Evolutionary conservation across 2,113 vertebrate species (phyloP), one percentile per base, ranked within the genome.

Genomic region (Hippocampus guttulatus): DNA sequence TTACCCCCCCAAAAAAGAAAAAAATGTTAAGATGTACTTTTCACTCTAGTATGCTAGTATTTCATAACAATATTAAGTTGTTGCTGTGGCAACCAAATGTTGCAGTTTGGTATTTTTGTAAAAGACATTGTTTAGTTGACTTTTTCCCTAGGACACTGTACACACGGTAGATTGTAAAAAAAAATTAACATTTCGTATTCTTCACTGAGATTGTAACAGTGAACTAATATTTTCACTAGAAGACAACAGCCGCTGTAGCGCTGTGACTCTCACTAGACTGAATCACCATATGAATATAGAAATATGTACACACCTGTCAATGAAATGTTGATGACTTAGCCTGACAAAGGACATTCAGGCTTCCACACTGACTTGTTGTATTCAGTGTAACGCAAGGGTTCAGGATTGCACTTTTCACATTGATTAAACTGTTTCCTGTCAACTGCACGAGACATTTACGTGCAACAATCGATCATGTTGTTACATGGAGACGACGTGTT

Each of bases 21-120:
- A 65, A 76, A 80, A 55, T 83, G 87, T 86, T 88, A 88, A 90
- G 73, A 87, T 90, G 86, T 92, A 91, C 88, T 91, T 92, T 91
- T 92, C 90, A 89, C 85, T 86, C 86, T 91, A 90, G 90, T 90
- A 88, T 89, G 67, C 88, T 92, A 93, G 88, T 90, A 89, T 92
- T 93, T 93, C 91, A 89, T 92, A 91, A 92, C 87, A 89, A 91
- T 91, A 89, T 89, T 91, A 89, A 91, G 90, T 92, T 92, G 91
- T 92, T 91, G 92, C 91, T 67, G 89, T 92, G 90, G 89, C 92
- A 90, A 89, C 90, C 84, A 86, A 87, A 87, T 85, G 91, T 92
- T 91, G 89, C 90, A 85, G 85, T 91, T 91, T 60, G 86, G 91
- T 93, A 92, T 92, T 93, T 92, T 92, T 93, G 90, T 92, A 92